Conservation (phyloP, 2,113 vertebrate species). For the Callipepla squamata region DNA sequence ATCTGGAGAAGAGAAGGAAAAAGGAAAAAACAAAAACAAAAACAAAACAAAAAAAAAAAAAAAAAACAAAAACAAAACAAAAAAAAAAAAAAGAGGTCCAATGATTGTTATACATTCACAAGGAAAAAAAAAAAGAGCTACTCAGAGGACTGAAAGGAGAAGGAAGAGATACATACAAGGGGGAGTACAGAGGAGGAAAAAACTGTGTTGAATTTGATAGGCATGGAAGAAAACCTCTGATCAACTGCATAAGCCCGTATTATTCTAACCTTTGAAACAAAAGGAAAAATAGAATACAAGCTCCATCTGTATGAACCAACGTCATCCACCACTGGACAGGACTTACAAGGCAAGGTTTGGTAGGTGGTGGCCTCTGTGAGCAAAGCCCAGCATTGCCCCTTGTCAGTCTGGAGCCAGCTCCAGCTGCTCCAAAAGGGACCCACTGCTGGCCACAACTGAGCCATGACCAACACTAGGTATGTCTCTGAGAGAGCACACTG, state of each 20-base stretch:
- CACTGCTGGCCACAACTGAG: background rate
- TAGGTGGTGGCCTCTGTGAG: too few relatives aligned
- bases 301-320: background rate
- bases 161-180: rapidly evolving
- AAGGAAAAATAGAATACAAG: background rate
- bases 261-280: background rate
- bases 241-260: background rate
- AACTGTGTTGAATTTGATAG: background rate
- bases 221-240: background rate
- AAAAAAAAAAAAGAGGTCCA: background rate
- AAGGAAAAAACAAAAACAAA: too few relatives aligned
- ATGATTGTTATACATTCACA: background rate
- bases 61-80: too few relatives aligned
- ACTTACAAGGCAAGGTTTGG: background rate
- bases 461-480: background rate
- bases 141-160: background rate
- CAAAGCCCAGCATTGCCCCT: too few relatives aligned
- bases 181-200: background rate
- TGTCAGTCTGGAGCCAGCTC: background rate
- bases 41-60: background rate
- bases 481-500: background rate
- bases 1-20: background rate
- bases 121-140: background rate
- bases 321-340: background rate
- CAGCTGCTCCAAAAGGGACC: background rate